Evolutionary conservation across 2,797 vertebrate genomes (phyloP).

Genomic region (Sebastes flavidus): DNA sequence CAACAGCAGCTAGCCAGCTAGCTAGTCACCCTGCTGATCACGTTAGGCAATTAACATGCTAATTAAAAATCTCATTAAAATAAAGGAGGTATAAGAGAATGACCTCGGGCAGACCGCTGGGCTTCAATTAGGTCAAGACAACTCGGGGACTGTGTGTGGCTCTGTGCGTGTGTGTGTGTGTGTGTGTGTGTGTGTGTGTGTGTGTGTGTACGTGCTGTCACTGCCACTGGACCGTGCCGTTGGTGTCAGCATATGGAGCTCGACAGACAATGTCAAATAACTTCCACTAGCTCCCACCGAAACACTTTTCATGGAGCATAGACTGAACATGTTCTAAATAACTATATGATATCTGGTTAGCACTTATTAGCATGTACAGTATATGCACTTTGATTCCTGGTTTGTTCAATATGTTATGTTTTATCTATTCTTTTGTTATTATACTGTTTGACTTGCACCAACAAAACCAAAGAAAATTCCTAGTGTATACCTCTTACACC

Average conservation of each 20-base stretch:
- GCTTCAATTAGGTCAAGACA: constrained; percentile 84
- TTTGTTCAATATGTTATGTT: background rate
- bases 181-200: constrained; percentile 3
- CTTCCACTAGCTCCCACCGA: background rate
- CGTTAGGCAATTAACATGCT: constrained; percentile 86
- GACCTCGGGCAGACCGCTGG: constrained; percentile 76
- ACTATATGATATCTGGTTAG: background rate
- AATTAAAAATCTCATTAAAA: constrained; percentile 89
- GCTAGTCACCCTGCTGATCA: constrained; percentile 77
- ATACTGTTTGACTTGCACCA: too few relatives aligned
- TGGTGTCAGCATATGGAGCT: constrained; percentile 26
- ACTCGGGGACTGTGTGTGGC: constrained; percentile 50
- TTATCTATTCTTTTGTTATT: too few relatives aligned
- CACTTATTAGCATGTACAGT: background rate
- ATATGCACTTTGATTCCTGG: background rate
- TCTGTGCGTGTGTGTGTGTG: constrained; percentile 11
- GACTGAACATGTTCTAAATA: background rate
- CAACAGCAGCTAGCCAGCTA: constrained; percentile 72
- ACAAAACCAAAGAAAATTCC: too few relatives aligned
- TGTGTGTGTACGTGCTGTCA: constrained; percentile 16
- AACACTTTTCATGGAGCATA: background rate
- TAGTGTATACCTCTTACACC: too few relatives aligned
- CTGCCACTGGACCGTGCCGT: constrained; percentile 23
- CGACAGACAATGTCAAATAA: constrained; percentile 40
- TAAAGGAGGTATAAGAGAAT: constrained; percentile 77